A percentile compares a stretch with the other conserved stretches of the same genome.
Evolutionary conservation across 2,797 vertebrate species (phyloP).

Genomic region (Xiphophorus birchmanni): DNA sequence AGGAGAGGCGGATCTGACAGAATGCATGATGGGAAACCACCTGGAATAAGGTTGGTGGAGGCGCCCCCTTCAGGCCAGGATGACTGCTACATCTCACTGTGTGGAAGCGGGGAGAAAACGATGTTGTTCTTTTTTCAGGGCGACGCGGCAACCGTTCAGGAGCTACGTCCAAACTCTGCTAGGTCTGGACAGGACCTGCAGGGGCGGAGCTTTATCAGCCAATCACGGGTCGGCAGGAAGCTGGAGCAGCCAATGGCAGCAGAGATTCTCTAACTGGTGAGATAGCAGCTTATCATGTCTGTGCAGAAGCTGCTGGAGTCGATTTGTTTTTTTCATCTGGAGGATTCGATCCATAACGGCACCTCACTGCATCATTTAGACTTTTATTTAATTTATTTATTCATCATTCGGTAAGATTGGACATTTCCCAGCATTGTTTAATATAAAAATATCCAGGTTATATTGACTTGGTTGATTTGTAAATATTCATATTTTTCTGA

Average conservation of each 20-base stretch:
- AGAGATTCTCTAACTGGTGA: conserved; percentile 18
- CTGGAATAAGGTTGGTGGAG: conserved; percentile 39
- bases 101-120: not conserved
- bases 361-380: not conserved
- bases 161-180: conserved; percentile 32
- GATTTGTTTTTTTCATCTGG: not conserved
- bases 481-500: not conserved
- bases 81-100: not conserved
- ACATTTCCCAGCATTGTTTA: not conserved
- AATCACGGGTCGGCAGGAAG: conserved; percentile 24
- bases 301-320: not conserved
- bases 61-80: not conserved
- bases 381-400: not conserved
- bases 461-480: not conserved
- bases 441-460: not conserved
- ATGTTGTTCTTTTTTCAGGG: conserved; percentile 13
- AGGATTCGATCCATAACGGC: not conserved
- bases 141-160: conserved; percentile 5
- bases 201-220: not conserved
- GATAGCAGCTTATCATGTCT: not conserved
- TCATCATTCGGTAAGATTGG: not conserved
- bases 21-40: conserved; percentile 44
- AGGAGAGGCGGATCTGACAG: conserved; percentile 26
- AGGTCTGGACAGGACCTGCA: conserved; percentile 13
- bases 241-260: conserved; percentile 16